Base-by-base conservation (phyloP, 1,140 invertebrate genomes). In the Drosophila auraria region DNA sequence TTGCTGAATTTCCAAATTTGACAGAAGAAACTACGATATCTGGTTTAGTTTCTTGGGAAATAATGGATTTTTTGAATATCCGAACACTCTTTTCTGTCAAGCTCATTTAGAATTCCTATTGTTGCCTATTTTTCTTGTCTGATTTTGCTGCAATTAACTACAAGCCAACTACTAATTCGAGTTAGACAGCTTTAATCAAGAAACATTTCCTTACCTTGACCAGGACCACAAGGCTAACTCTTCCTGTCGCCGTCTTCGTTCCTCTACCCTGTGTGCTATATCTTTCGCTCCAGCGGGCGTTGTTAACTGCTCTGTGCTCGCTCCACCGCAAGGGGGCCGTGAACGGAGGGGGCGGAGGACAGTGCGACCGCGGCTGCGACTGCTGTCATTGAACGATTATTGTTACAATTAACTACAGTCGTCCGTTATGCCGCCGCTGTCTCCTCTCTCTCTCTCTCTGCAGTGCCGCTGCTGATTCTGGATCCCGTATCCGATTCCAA, bases 381-480 rank as follows among this genome's bases (percentile, higher is more conserved):
- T 75, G 83, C 83, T 79, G 83, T 86, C 83, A 86, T 86, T 87
- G 83, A 86, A 79, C 66, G 66, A 72, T 82, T 79, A 82, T 82
- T 45, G 51, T 63, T 66, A 15, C 27, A 45, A 33, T 66, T 36
- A 36, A 36, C 33, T 36, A 36, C 33, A 36, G 33, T 58, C 63
- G n/a, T 33, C 44, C 58, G 15, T 8, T 57, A n/a, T 40, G 36
- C 57, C 20, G 36, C 14, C 20, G 27, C 17, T 36, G 30, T 38
- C 44, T 33, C 14, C 15, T 36, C 33, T 30, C 27, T 30, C 25
- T 25, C 25, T 25, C 27, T 30, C 27, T 40, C 45, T 36, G 51
- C 23, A 9, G 38, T 56, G 44, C 47, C 62, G 49, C 25, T 51
- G 44, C 44, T 20, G 9, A 36, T 36, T 36, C 33, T 36, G 33